phyloP scores from a whole-genome alignment of 1,140 invertebrate species.

The Stenopsyche tienmushanensis region DNA sequence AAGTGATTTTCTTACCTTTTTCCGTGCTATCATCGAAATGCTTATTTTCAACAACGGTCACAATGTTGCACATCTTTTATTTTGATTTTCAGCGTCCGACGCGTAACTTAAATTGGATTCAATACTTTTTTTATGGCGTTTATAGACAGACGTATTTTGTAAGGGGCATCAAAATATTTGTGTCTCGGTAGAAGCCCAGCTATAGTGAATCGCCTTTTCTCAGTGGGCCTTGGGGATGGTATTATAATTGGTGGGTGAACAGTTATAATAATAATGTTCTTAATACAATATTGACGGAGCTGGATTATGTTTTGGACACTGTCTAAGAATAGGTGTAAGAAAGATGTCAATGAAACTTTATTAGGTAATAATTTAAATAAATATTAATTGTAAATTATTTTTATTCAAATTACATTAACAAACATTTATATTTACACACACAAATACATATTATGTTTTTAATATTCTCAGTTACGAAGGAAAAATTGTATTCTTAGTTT shows the following conservation, averaged over 20 bases:
- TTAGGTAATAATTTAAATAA: constrained; percentile 30
- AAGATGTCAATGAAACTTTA: constrained; percentile 33
- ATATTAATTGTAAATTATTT: constrained; percentile 28
- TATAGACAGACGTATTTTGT: too few species aligned
- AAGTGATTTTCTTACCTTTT: too few species aligned
- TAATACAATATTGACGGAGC: constrained; percentile 30
- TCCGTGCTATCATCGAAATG: too few species aligned
- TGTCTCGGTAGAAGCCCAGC: too few species aligned
- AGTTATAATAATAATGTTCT: constrained; percentile 30
- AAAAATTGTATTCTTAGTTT: not conserved
- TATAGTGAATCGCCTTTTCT: too few species aligned
- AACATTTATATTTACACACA: not conserved
- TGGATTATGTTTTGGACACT: constrained; percentile 29
- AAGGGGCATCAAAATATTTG: too few species aligned
- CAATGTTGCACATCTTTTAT: too few species aligned
- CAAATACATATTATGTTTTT: not conserved
- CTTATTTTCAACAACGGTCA: too few species aligned
- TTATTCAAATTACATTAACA: constrained; percentile 9
- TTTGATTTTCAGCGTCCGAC: too few species aligned
- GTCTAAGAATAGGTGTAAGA: constrained; percentile 28
- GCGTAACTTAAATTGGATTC: too few species aligned
- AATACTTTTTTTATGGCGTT: too few species aligned
- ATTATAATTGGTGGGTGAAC: constrained; percentile 29
- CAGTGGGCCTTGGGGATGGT: constrained; percentile 21
- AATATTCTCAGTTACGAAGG: not conserved